Percentiles rank a stretch among this genome's conserved stretches.
Conservation (phyloP, 2,113 vertebrate species). For the Petroica traversi region DNA sequence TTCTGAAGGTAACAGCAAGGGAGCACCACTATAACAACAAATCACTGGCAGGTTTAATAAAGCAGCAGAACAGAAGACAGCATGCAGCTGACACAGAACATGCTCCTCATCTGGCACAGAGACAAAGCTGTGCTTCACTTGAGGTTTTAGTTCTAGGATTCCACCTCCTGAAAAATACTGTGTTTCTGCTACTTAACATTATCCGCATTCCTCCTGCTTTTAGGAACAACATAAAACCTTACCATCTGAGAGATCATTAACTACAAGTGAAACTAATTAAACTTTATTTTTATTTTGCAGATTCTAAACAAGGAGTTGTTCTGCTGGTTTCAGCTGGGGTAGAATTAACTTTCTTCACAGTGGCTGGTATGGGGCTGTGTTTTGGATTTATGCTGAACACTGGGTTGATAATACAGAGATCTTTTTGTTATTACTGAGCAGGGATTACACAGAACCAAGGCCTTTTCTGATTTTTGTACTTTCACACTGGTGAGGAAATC, state of each 20-base stretch:
- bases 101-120: neutral
- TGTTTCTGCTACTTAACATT: neutral
- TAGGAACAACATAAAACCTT: neutral
- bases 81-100: neutral
- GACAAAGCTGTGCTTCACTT: neutral
- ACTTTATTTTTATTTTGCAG: neutral
- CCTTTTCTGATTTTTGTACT: neutral
- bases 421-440: neutral
- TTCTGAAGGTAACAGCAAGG: neutral
- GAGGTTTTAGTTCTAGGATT: neutral
- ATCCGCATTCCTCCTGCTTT: neutral
- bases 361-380: neutral
- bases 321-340: neutral
- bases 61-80: neutral
- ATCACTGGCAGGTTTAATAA: neutral
- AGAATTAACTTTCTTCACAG: neutral
- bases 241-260: neutral
- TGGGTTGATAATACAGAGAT: neutral
- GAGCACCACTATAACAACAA: neutral
- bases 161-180: neutral
- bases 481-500: fast-evolving
- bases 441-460: neutral
- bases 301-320: neutral
- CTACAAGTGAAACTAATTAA: neutral
- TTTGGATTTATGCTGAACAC: neutral